These are phyloP conservation scores for Chondrilla cf. caribensis DNA, from an alignment of 37 sponge, comb jelly and placozoan genomes.

Conservation along the genomic window DNA sequence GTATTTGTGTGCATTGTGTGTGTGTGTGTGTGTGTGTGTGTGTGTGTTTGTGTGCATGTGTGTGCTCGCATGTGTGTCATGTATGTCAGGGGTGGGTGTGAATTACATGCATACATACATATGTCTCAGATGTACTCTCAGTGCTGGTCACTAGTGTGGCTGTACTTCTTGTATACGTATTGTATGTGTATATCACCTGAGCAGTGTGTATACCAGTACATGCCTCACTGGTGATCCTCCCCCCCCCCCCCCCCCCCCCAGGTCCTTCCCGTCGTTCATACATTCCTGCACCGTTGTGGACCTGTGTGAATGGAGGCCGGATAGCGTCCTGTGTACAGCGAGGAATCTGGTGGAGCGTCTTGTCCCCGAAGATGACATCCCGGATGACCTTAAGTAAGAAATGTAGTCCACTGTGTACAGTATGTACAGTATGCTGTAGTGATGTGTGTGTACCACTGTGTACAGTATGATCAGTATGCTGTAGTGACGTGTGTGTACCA, in stretches of 20 bases:
- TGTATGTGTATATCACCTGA: no score
- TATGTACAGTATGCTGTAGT: no score
- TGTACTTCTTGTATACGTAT: no score
- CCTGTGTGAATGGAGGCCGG: conserved; percentile 20
- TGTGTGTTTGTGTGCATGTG: background rate
- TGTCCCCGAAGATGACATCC: background rate
- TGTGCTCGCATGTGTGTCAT: no score
- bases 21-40: no score
- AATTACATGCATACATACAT: background rate
- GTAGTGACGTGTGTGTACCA: background rate
- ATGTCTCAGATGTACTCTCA: background rate
- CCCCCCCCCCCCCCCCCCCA: no score
- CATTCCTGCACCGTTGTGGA: conserved; percentile 1
- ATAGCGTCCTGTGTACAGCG: background rate
- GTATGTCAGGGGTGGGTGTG: background rate
- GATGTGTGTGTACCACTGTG: background rate
- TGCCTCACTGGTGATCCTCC: no score
- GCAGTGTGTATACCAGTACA: no score
- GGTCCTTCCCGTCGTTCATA: background rate
- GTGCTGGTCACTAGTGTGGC: no score
- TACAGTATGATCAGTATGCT: no score
- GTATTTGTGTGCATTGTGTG: background rate
- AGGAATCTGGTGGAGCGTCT: background rate
- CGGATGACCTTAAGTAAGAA: background rate
- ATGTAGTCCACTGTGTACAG: background rate